Evolutionary conservation across 2,113 vertebrate species (phyloP), one percentile per base, ranked within the genome.

Genomic region (Macheiramphus alcinus): DNA sequence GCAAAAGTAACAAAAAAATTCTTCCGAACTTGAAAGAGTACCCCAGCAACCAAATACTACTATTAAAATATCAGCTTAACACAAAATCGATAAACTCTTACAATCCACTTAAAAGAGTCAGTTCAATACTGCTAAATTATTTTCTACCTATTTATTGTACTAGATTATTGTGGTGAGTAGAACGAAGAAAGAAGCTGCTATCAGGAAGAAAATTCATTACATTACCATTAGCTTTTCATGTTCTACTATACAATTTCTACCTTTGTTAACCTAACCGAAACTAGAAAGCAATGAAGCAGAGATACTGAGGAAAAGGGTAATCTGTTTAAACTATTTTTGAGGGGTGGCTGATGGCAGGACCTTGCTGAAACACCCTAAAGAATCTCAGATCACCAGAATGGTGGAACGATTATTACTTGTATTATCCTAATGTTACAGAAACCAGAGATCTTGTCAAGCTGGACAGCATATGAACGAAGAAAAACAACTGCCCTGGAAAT

Each of bases 71-170:
- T 67, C 81, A 78, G 32, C 13, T 62, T 85, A 86, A 87, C 32
- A 79, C 17, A 91, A 94, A 97, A 91, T 90, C 91, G 73, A 93
- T 95, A 82, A 83, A 90, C 71, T 43, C 58, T 66, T 31, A 36
- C 45, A 91, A 70, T 62, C 63, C 80, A 92, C 73, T 90, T 80
- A 32, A 88, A 52, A 45, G 66, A 91, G 53, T 63, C 66, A 61
- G 52, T 87, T 95, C 47, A 47, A 87, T 87, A 68, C 32, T n/a
- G n/a, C n/a, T 80, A 71, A 74, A 86, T 75, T 85, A 91, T 93
- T 87, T 84, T 65, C 43, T 43, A 26, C 43, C 40, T 59, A 43
- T 72, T 73, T 74, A 19, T 79, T 65, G 80, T 32, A 59, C 34
- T 10, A 47, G 61, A 68, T 61, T 56, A 36, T 47, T 45, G 61